A percentile compares a stretch with the other conserved stretches of the same genome.
phyloP scores from a whole-genome alignment of 2,113 vertebrate species.

The Physeter macrocephalus region DNA sequence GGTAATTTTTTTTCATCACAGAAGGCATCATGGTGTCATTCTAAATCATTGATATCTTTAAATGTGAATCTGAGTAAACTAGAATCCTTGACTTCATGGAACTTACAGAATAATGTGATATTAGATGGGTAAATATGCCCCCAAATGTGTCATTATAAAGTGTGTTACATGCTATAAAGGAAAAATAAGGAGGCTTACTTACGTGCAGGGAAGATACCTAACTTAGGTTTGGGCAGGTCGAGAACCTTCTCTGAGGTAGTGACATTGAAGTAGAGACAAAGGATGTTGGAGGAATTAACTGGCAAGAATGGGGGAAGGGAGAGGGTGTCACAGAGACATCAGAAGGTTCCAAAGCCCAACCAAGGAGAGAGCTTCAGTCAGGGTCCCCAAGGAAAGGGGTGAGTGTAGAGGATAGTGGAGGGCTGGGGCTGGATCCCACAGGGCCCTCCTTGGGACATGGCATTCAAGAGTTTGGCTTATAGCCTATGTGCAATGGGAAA shows the following conservation, averaged over 20 bases:
- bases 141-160: background rate
- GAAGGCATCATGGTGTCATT: background rate
- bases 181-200: background rate
- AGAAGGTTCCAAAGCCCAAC: background rate
- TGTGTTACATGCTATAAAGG: background rate
- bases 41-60: background rate
- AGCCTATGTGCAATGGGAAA: background rate
- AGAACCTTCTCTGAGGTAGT: background rate
- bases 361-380: background rate
- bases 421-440: background rate
- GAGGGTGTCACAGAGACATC: background rate
- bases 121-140: background rate
- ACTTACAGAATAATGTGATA: background rate
- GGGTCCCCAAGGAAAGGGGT: background rate
- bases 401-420: background rate
- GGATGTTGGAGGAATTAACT: background rate
- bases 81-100: background rate
- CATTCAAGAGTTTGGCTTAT: no score
- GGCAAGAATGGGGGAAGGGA: accelerated
- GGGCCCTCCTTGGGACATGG: background rate
- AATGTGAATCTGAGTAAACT: background rate
- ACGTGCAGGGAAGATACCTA: background rate
- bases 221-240: background rate
- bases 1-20: background rate
- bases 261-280: background rate